These are phyloP conservation scores for Sarcophaga variegata DNA, from an alignment of 2,888 invertebrate genomes.

Conservation along the genomic window DNA sequence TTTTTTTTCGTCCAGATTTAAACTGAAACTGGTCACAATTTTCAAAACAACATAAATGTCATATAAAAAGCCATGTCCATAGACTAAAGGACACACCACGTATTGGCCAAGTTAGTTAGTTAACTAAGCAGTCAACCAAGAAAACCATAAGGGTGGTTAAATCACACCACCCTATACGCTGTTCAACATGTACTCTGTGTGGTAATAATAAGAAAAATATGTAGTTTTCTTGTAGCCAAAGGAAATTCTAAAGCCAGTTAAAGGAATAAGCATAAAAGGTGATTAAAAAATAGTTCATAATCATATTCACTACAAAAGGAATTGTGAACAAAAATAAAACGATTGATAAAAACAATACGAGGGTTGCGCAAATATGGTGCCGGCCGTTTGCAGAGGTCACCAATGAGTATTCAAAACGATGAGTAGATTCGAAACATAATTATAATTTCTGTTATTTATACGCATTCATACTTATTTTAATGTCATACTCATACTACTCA, in stretches of 20 bases:
- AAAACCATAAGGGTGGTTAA: neutral
- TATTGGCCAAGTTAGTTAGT: neutral
- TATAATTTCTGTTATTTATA: too few species aligned
- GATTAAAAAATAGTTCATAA: neutral
- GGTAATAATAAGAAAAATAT: conserved; percentile 15
- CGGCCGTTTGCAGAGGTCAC: too few species aligned
- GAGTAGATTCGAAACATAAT: too few species aligned
- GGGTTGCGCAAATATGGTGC: too few species aligned
- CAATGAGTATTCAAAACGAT: too few species aligned
- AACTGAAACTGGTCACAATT: too few species aligned
- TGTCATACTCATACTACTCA: too few species aligned
- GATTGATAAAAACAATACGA: neutral
- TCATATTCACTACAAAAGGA: neutral
- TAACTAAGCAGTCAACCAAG: conserved; percentile 17
- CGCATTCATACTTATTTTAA: too few species aligned
- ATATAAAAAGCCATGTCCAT: conserved; percentile 46
- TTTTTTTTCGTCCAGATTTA: neutral
- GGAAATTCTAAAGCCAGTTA: neutral
- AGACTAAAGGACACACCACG: conserved; percentile 7
- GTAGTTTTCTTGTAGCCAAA: conserved; percentile 13
- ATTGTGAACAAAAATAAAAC: conserved; percentile 8
- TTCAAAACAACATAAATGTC: conserved; percentile 52
- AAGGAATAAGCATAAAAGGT: neutral
- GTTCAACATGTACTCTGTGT: neutral
- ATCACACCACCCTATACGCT: neutral